Percentiles rank a stretch among this genome's conserved stretches.
Conservation (phyloP, 2,797 vertebrate genomes). For the Lutra lutra region DNA sequence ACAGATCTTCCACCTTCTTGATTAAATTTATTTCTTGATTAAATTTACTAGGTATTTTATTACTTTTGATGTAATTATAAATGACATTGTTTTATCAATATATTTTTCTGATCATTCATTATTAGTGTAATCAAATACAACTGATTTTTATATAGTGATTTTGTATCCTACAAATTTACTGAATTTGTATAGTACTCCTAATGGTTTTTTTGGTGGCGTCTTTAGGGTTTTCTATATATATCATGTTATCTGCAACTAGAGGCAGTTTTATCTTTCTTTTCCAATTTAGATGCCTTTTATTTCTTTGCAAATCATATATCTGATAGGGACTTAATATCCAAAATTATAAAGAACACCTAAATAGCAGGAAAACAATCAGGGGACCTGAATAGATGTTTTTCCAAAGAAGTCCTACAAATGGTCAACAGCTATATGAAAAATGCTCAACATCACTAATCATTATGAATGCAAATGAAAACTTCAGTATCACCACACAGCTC, state of each 20-base stretch:
- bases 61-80: background rate
- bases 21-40: background rate
- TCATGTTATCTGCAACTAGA: background rate
- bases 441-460: too few relatives aligned
- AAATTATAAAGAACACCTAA: background rate
- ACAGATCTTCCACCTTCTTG: background rate
- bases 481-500: background rate
- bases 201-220: background rate
- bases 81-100: background rate
- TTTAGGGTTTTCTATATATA: background rate
- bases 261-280: background rate
- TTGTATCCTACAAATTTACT: background rate
- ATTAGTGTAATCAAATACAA: background rate
- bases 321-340: background rate
- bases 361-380: background rate
- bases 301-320: background rate
- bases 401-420: background rate
- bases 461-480: background rate
- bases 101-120: background rate
- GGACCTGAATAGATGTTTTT: background rate
- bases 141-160: background rate
- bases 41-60: background rate
- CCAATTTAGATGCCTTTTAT: background rate
- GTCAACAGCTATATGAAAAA: background rate
- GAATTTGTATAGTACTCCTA: background rate